Base-by-base conservation (phyloP, 1,140 invertebrate species). In the Fopius arisanus region DNA sequence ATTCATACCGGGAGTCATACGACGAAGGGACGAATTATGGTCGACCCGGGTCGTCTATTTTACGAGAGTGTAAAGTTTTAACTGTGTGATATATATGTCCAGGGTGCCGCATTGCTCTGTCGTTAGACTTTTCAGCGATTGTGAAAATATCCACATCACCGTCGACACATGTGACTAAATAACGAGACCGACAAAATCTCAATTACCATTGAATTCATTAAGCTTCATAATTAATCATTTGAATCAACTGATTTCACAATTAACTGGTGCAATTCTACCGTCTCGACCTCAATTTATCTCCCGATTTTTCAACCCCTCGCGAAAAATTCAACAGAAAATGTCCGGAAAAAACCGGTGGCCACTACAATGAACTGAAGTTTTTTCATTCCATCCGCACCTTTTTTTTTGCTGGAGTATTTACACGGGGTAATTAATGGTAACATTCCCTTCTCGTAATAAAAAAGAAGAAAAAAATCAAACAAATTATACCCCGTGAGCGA, bases 1-100 rank as follows among this genome's bases (percentile, higher is more conserved):
- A 59, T 59, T 19, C 54, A 51, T 51, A 51, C 54, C 54, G 5
- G n/a, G 5, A 59, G 19, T 59, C 21, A 3, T 59, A 59, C 43
- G 19, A 51, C 43, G 43, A 51, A 51, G 43, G 43, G 43, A 51
- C 3, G 19, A 51, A 51, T n/a, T 51, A 51, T 12, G 23, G 23
- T 7, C 26, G 54, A 59, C 54, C 54, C 54, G 21, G 19, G 54
- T 59, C 54, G 54, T 59, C 54, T 59, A 59, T 59, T 59, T 59
- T 59, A 59, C 54, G 54, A 59, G 54, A 19, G 54, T 59, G 54
- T 59, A 59, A 59, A 59, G 54, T 59, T 59, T 59, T 14, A 59
- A 59, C 54, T 59, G 19, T 19, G 23, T 23, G 54, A 59, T 59
- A 59, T 59, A 26, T 59, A 28, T 28, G 10, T 19, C 26, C 54